Percentiles rank a stretch among this genome's conserved stretches.
phyloP scores from a whole-genome alignment of 1,140 invertebrate species.

The Rhysida immarginata region DNA sequence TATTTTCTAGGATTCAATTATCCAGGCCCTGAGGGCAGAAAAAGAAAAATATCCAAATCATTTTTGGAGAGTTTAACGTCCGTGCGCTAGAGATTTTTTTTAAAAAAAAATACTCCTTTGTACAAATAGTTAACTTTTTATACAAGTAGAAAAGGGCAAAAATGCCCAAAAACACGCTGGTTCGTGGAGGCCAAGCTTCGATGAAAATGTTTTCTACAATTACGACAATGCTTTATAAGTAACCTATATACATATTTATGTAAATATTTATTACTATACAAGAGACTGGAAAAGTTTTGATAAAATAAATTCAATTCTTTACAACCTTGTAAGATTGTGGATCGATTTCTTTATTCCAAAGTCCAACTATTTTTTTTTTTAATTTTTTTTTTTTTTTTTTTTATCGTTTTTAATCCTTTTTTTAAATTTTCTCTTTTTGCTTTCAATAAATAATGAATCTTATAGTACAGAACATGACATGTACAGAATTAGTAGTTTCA shows the following conservation, averaged over 20 bases:
- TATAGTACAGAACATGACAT: constrained; percentile 6
- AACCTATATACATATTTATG: background rate
- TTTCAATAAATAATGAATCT: background rate
- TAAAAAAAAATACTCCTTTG: too few relatives aligned
- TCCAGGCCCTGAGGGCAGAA: constrained; percentile 59
- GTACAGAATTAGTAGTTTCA: background rate
- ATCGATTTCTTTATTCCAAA: background rate
- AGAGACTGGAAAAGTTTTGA: background rate
- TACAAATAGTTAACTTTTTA: too few relatives aligned
- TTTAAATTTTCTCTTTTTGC: too few relatives aligned
- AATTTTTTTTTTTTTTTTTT: too few relatives aligned
- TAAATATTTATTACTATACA: background rate
- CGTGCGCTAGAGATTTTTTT: too few relatives aligned
- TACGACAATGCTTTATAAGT: background rate
- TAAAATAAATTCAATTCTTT: background rate
- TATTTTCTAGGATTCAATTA: constrained; percentile 50
- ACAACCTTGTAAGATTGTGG: background rate
- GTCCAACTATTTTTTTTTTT: background rate
- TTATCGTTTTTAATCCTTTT: too few relatives aligned
- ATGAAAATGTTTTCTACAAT: background rate
- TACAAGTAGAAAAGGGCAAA: too few relatives aligned
- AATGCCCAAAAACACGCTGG: background rate
- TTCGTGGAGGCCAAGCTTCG: background rate
- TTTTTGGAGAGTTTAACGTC: constrained; percentile 45
- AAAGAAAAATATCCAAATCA: constrained; percentile 66